These are phyloP conservation scores for Thermophis baileyi DNA, from an alignment of 2,113 vertebrate species.

Conservation along the genomic window DNA sequence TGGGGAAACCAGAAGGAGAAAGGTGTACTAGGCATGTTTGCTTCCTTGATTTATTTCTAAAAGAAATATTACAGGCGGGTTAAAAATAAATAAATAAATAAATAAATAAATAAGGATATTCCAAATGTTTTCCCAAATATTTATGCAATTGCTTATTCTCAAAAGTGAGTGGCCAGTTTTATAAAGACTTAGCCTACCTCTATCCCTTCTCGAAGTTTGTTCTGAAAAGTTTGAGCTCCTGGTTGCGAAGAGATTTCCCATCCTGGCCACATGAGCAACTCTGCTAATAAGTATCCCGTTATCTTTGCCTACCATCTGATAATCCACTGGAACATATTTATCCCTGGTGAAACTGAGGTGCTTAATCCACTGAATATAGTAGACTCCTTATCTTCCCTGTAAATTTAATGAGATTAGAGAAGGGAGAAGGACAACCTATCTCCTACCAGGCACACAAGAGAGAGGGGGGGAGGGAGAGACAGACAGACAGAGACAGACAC, in stretches of 20 bases:
- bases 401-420: neutral
- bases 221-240: neutral
- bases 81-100: neutral
- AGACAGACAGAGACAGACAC: neutral
- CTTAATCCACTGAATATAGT: neutral
- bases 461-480: neutral
- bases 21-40: neutral
- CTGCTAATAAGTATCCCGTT: neutral
- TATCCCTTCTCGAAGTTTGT: neutral
- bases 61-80: neutral
- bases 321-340: neutral
- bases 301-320: neutral
- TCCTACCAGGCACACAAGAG: neutral
- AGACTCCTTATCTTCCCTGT: neutral
- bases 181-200: neutral
- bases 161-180: neutral
- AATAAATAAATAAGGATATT: neutral
- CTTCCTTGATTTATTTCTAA: neutral
- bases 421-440: neutral
- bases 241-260: too few species aligned
- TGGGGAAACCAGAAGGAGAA: neutral
- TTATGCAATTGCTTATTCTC: neutral
- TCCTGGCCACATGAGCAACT: neutral
- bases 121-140: neutral
- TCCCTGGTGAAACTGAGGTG: neutral